Evolutionary conservation across 1,140 invertebrate species (phyloP).

Genomic region (Oppia nitens): DNA sequence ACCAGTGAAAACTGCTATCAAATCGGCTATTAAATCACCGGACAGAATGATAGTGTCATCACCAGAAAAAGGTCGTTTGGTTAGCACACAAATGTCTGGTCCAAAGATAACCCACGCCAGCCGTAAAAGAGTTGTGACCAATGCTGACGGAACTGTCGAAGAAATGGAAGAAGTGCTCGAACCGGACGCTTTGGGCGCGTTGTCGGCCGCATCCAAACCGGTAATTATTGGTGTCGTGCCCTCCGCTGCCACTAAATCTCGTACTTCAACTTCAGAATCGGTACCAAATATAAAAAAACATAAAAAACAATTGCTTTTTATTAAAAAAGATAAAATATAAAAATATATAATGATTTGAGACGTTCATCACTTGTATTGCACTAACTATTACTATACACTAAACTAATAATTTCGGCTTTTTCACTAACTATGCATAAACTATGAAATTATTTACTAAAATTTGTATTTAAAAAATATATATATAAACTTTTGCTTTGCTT

Average conservation of each 20-base stretch:
- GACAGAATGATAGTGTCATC: neutral
- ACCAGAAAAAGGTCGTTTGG: neutral
- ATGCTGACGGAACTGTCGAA: constrained; percentile 20
- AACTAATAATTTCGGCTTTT: too few species aligned
- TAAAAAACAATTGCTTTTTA: neutral
- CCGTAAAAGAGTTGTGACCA: constrained; percentile 13
- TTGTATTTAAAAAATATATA: too few species aligned
- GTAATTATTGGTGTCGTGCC: constrained; percentile 12
- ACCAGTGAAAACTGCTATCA: neutral
- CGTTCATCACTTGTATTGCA: neutral
- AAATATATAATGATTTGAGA: neutral
- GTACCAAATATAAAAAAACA: neutral
- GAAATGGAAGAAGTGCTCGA: constrained; percentile 20
- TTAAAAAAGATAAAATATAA: too few species aligned
- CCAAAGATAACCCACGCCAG: constrained; percentile 17
- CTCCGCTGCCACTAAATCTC: neutral
- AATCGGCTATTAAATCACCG: constrained; percentile 1
- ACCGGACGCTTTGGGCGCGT: constrained; percentile 1
- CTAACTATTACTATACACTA: neutral
- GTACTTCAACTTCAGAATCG: constrained; percentile 11
- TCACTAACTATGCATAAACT: too few species aligned
- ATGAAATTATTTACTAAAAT: too few species aligned
- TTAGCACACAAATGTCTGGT: neutral
- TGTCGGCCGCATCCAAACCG: constrained; percentile 8
- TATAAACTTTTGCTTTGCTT: neutral